Percentiles rank a stretch among this genome's conserved stretches.
These are phyloP conservation scores for Ooceraea biroi DNA, from an alignment of 1,140 invertebrate species.

Conservation along the genomic window DNA sequence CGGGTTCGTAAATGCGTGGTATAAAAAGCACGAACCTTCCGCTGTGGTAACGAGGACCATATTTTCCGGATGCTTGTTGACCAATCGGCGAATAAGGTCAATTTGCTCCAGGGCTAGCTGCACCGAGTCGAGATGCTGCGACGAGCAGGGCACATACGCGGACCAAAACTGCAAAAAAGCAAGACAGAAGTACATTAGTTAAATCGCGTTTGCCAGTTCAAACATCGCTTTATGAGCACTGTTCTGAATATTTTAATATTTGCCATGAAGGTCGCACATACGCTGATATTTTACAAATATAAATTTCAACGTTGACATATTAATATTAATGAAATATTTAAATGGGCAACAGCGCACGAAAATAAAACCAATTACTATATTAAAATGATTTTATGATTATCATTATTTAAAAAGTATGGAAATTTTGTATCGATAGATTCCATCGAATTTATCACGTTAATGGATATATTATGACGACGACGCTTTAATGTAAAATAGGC, in stretches of 20 bases:
- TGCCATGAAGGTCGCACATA: background rate
- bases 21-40: conserved; percentile 83
- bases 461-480: conserved; percentile 31
- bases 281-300: background rate
- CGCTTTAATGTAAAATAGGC: conserved; percentile 6
- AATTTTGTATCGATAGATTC: conserved; percentile 17
- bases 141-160: conserved; percentile 93
- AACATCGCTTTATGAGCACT: background rate
- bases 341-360: too few relatives aligned
- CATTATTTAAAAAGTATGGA: conserved; percentile 39
- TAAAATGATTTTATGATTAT: background rate
- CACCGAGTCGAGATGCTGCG: conserved; percentile 94
- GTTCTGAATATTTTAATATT: conserved; percentile 6
- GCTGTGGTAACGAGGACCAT: conserved; percentile 90
- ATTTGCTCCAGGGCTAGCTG: conserved; percentile 95
- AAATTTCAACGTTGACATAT: too few relatives aligned
- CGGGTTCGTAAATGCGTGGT: background rate
- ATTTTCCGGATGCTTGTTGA: conserved; percentile 91
- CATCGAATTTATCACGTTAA: conserved; percentile 46
- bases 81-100: conserved; percentile 94
- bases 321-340: too few relatives aligned
- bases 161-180: conserved; percentile 89
- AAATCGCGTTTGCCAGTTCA: conserved; percentile 3
- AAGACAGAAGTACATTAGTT: background rate
- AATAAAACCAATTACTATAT: too few relatives aligned